Conservation (phyloP, 2,113 vertebrate genomes). For the Tupaia tana region DNA sequence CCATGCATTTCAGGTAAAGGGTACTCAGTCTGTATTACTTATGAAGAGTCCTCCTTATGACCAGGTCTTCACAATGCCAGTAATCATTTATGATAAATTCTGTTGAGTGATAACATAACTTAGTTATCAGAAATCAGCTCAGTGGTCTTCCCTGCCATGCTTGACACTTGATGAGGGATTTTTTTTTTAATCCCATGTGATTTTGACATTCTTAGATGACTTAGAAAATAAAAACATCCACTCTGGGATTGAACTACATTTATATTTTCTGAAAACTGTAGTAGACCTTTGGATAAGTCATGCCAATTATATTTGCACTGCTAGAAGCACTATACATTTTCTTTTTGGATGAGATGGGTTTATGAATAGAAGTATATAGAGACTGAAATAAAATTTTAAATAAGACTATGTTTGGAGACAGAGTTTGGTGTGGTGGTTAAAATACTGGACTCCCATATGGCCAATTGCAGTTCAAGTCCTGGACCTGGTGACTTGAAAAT, state of each 20-base stretch:
- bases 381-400: conserved; percentile 57
- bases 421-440: too few relatives aligned
- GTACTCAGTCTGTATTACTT: not conserved
- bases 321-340: not conserved
- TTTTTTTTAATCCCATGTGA: not conserved
- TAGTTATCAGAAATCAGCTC: not conserved
- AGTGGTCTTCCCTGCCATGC: not conserved
- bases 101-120: not conserved
- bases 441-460: too few relatives aligned
- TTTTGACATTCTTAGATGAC: conserved; percentile 18
- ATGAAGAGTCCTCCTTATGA: not conserved
- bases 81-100: not conserved
- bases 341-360: not conserved
- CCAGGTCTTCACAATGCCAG: not conserved
- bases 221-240: not conserved
- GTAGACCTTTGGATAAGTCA: not conserved
- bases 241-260: not conserved
- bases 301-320: not conserved
- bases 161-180: not conserved
- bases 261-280: not conserved
- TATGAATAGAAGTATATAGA: not conserved
- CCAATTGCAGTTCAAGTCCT: too few relatives aligned
- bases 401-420: not conserved
- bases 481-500: too few relatives aligned
- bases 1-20: too few relatives aligned